Conservation (phyloP, 2,888 invertebrate species). For the Drosophila anceps region DNA sequence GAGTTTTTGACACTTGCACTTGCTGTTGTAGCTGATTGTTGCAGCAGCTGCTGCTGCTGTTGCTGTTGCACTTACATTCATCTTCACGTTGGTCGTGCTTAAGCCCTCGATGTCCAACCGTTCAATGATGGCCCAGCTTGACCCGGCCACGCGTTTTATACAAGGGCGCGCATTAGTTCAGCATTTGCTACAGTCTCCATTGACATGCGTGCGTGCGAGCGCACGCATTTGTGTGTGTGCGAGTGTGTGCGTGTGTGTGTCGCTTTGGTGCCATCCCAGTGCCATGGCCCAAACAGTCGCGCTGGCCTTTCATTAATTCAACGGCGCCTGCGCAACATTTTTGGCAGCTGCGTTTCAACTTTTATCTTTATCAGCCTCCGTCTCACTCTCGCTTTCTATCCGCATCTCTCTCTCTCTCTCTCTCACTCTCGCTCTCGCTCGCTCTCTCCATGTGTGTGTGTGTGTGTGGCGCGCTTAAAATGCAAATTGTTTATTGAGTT, state of each 20-base stretch:
- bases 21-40: slow-evolving; percentile 14
- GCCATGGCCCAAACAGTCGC: slow-evolving; percentile 51
- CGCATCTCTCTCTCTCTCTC: neutral
- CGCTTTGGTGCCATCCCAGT: slow-evolving; percentile 40
- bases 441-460: neutral
- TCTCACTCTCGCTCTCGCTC: neutral
- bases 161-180: slow-evolving; percentile 59
- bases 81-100: slow-evolving; percentile 81
- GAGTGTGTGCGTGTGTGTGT: slow-evolving; percentile 19
- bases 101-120: slow-evolving; percentile 81
- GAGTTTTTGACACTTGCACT: slow-evolving; percentile 32
- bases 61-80: slow-evolving; percentile 79
- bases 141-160: slow-evolving; percentile 82
- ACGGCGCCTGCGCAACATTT: slow-evolving; percentile 58
- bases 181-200: slow-evolving; percentile 14
- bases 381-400: neutral
- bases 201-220: slow-evolving; percentile 14
- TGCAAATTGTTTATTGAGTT: slow-evolving; percentile 67
- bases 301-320: slow-evolving; percentile 66
- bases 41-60: slow-evolving; percentile 1
- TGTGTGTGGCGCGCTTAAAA: slow-evolving; percentile 39
- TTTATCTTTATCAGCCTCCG: slow-evolving; percentile 35
- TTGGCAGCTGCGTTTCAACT: slow-evolving; percentile 14
- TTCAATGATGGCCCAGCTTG: slow-evolving; percentile 80
- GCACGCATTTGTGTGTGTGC: slow-evolving; percentile 1